Base-by-base conservation (phyloP, 1,140 invertebrate species). In the Wiebesia pumilae region DNA sequence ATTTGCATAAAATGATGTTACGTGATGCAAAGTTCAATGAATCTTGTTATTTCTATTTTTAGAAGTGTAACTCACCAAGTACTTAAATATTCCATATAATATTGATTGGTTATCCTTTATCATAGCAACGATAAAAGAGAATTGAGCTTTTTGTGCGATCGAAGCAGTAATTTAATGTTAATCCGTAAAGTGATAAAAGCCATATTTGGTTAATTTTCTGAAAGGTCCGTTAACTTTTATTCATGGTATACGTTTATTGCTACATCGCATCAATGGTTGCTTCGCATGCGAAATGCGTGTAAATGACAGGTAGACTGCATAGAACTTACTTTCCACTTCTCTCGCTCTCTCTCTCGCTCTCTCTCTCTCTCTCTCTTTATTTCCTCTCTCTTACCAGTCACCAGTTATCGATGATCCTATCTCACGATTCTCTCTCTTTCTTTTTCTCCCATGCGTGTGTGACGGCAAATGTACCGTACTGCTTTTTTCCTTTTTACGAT, bases 141-240 rank as follows among this genome's bases (percentile, higher is more conserved):
- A 21, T 27, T 24, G 16, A 9, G 51, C 30, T 51, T 85, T 69
- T 85, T 80, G 43, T 21, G 3, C 73, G 47, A 27, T 43, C 54
- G 38, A 65, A 54, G 47, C 67, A 35, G n/a, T 83, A 83, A 87
- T 87, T 87, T 62, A 84, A 87, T 87, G 78, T 80, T 69, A 51
- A 79, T 83, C 67, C 69, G 40, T 71, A 87, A 81, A 80, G 62
- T 78, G 62, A 79, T 83, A 80, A 67, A 79, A 69, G 33, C 51
- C 6, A 77, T 80, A 83, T 83, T 87, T 67, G 62, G 62, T 83
- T 83, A 83, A 87, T 87, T 87, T 83, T 87, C 65, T 80, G 69
- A 87, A 87, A 87, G 77, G 27, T 87, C 81, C 81, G 79, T 83
- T 83, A 87, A 62, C 14, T 78, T 73, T 87, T 67, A 82, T 81